Conservation (phyloP, 2,888 invertebrate species). For the Diarsia brunnea region DNA sequence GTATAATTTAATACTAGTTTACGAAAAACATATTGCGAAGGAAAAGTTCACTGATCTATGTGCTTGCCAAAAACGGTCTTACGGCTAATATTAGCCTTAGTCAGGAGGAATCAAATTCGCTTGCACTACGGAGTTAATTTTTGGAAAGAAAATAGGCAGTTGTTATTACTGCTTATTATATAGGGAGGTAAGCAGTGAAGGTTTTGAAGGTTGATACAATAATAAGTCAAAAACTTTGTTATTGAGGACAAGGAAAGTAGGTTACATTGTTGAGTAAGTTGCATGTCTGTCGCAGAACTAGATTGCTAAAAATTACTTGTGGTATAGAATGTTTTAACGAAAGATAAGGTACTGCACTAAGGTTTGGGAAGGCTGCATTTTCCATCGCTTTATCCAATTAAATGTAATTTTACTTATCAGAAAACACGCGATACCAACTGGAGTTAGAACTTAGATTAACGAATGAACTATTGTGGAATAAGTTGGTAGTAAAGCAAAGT, state of each 20-base stretch:
- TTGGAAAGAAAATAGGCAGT: slow-evolving; percentile 41
- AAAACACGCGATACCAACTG: slow-evolving; percentile 45
- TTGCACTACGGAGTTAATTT: slow-evolving; percentile 37
- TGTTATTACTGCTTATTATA: slow-evolving; percentile 48
- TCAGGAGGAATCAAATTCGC: slow-evolving; percentile 47
- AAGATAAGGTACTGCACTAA: slow-evolving; percentile 36
- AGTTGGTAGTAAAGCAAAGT: too few species aligned
- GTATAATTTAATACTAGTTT: slow-evolving; percentile 71
- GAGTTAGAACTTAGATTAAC: slow-evolving; percentile 1
- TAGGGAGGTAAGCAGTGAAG: slow-evolving; percentile 12
- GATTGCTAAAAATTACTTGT: slow-evolving; percentile 52
- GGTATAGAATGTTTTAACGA: slow-evolving; percentile 18
- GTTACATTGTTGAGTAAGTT: slow-evolving; percentile 43
- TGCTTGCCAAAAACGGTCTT: slow-evolving; percentile 71
- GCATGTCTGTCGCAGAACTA: slow-evolving; percentile 51
- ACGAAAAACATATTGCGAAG: slow-evolving; percentile 71
- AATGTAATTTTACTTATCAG: slow-evolving; percentile 33
- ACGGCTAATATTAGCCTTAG: slow-evolving; percentile 51
- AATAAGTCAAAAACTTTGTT: slow-evolving; percentile 45
- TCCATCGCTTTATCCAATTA: slow-evolving; percentile 36
- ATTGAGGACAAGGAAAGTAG: slow-evolving; percentile 41
- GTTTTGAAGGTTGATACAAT: slow-evolving; percentile 48
- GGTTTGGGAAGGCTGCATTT: slow-evolving; percentile 32
- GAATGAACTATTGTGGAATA: slow-evolving; percentile 14
- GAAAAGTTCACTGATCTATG: slow-evolving; percentile 69